phyloP scores from a whole-genome alignment of 2,797 vertebrate genomes.

The Pampus argenteus region DNA sequence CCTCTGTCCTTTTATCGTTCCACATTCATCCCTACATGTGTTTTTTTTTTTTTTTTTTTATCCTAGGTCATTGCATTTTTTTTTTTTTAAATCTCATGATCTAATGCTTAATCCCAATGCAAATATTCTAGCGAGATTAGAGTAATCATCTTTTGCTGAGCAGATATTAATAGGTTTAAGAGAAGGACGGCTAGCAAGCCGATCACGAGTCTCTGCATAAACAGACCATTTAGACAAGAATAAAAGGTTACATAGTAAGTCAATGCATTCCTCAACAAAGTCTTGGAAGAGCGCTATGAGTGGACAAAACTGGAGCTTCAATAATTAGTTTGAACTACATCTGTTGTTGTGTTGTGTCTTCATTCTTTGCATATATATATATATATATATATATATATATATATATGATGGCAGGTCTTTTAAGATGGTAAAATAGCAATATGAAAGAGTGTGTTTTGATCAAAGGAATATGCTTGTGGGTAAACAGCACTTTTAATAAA shows the following conservation, averaged over 20 bases:
- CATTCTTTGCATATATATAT: background rate
- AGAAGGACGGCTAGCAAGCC: conserved; percentile 16
- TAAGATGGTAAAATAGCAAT: conserved; percentile 36
- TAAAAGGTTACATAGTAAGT: conserved; percentile 33
- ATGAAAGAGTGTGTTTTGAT: conserved; percentile 54
- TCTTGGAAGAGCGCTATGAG: conserved; percentile 25
- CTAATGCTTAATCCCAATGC: conserved; percentile 47
- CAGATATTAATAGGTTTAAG: conserved; percentile 49
- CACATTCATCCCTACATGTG: background rate
- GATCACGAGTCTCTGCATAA: conserved; percentile 18
- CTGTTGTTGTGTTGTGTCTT: background rate
- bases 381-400: background rate
- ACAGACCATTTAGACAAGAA: conserved; percentile 44
- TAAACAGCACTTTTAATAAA: conserved; percentile 62
- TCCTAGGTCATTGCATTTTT: background rate
- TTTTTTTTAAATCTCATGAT: conserved; percentile 27
- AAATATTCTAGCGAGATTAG: conserved; percentile 57
- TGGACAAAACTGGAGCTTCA: conserved; percentile 7
- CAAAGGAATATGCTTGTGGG: conserved; percentile 52
- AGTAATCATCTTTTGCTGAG: conserved; percentile 60
- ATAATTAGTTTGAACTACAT: background rate
- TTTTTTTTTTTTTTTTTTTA: background rate
- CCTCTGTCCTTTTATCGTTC: conserved; percentile 8
- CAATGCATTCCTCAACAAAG: conserved; percentile 29
- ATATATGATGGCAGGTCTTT: conserved; percentile 16